A percentile compares a stretch with the other conserved stretches of the same genome.
Evolutionary conservation across 2,113 vertebrate genomes (phyloP).

Genomic region (Herpetotheres cachinnans): DNA sequence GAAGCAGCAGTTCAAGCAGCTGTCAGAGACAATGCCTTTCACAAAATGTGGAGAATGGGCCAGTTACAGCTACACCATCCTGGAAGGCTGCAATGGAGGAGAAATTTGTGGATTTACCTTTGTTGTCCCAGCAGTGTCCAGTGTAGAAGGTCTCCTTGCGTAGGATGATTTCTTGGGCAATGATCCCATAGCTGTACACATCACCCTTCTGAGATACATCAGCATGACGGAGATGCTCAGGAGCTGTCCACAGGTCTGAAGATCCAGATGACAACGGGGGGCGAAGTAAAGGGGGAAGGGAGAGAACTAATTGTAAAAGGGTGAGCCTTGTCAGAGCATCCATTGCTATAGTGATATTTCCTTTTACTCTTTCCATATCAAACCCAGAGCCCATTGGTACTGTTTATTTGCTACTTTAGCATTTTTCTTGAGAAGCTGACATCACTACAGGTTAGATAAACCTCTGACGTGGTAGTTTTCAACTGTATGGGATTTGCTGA

Average conservation of each 20-base stretch:
- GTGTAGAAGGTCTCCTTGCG: conserved; percentile 86
- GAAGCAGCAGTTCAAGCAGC: not conserved
- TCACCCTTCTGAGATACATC: conserved; percentile 92
- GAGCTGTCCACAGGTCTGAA: conserved; percentile 92
- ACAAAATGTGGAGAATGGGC: not conserved
- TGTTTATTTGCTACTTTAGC: not conserved
- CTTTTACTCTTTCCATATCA: not conserved
- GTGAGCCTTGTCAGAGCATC: not conserved
- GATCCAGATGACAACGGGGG: not conserved
- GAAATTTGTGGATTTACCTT: conserved; percentile 55
- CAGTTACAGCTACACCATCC: not conserved
- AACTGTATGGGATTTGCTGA: not conserved
- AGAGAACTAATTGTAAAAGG: not conserved
- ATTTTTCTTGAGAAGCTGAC: not conserved
- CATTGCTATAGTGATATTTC: not conserved
- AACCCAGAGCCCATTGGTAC: not conserved
- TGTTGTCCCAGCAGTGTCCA: conserved; percentile 59
- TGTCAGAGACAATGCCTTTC: not conserved
- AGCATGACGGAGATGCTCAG: conserved; percentile 87
- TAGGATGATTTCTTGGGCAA: conserved; percentile 91
- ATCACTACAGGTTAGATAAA: not conserved
- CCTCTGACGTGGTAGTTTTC: not conserved
- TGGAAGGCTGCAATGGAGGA: not conserved
- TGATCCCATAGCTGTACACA: conserved; percentile 93
- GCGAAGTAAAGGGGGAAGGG: not conserved